Conservation (phyloP, 2,113 vertebrate genomes). For the Opisthocomus hoazin region DNA sequence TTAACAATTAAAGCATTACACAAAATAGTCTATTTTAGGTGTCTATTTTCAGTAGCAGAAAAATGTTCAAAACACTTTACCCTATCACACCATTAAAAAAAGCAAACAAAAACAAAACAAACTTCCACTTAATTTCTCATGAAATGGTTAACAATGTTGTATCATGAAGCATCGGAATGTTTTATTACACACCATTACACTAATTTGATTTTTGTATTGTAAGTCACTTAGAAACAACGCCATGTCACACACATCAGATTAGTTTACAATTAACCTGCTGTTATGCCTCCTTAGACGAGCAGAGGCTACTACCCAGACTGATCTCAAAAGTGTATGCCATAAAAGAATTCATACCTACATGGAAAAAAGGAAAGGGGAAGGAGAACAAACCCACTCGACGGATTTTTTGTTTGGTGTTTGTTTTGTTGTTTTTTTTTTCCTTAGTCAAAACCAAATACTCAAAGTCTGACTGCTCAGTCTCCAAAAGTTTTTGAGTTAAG, state of each 20-base stretch:
- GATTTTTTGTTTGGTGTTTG: not conserved
- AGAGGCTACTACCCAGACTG: not conserved
- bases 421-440: not conserved
- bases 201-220: not conserved
- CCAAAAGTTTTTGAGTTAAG: not conserved
- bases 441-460: not conserved
- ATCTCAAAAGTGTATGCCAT: not conserved
- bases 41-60: not conserved
- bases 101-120: too few relatives aligned
- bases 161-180: not conserved
- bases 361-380: not conserved
- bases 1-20: not conserved
- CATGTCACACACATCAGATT: not conserved
- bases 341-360: not conserved
- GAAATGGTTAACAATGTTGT: not conserved
- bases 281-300: not conserved
- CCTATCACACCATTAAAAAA: not conserved
- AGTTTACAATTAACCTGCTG: not conserved
- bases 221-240: not conserved
- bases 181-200: not conserved
- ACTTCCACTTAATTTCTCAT: too few relatives aligned
- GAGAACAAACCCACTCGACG: rapidly evolving
- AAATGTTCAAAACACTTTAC: not conserved
- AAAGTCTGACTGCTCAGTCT: not conserved
- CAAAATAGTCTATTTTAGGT: not conserved